Percentiles rank a stretch among this genome's conserved stretches.
Conservation (phyloP, 2,888 invertebrate species). For the Plebejus melissa region DNA sequence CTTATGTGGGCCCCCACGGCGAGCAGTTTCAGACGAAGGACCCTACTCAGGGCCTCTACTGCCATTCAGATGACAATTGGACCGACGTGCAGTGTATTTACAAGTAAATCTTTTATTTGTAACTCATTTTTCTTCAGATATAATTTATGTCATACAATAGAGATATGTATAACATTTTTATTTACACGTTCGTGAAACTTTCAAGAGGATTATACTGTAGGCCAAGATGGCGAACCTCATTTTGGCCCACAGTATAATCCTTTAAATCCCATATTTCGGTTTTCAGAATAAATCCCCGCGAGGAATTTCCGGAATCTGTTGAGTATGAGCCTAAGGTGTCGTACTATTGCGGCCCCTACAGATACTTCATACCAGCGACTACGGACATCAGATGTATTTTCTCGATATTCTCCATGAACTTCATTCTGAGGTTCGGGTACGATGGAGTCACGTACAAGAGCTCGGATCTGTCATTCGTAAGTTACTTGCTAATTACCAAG, state of each 20-base stretch:
- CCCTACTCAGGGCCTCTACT: slow-evolving; percentile 68
- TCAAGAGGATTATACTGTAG: too few relatives aligned
- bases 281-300: slow-evolving; percentile 65
- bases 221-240: too few relatives aligned
- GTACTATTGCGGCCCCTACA: slow-evolving; percentile 70
- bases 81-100: slow-evolving; percentile 71
- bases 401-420: slow-evolving; percentile 73
- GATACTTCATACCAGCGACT: slow-evolving; percentile 72
- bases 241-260: too few relatives aligned
- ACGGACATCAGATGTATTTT: slow-evolving; percentile 70
- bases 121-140: too few relatives aligned
- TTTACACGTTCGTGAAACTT: too few relatives aligned
- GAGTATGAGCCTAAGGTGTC: slow-evolving; percentile 72
- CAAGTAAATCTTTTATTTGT: slow-evolving; percentile 49
- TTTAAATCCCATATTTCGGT: not conserved
- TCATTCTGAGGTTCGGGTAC: slow-evolving; percentile 65
- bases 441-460: slow-evolving; percentile 71
- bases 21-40: slow-evolving; percentile 71
- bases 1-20: slow-evolving; percentile 68
- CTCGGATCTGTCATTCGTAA: slow-evolving; percentile 66
- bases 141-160: too few relatives aligned
- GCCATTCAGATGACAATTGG: slow-evolving; percentile 70
- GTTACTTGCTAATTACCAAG: slow-evolving; percentile 38
- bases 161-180: too few relatives aligned
- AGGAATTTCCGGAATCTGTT: slow-evolving; percentile 71